Evolutionary conservation across 1,140 invertebrate genomes (phyloP).

Genomic region (Dermatophagoides farinae): DNA sequence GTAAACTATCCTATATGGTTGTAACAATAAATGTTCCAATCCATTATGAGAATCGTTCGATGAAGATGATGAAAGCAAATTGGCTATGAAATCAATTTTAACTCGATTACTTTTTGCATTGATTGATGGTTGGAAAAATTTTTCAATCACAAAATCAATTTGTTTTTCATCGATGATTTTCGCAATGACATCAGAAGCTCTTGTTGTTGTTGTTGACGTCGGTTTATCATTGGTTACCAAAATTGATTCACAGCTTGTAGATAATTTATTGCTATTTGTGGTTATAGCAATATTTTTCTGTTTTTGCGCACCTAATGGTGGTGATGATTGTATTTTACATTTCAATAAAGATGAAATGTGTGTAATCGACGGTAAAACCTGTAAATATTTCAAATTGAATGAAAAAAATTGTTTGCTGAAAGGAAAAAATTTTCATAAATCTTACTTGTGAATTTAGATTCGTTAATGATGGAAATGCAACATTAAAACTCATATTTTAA

Average conservation of each 20-base stretch:
- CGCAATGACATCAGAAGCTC: neutral
- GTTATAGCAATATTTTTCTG: too few relatives aligned
- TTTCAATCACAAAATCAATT: neutral
- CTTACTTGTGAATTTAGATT: neutral
- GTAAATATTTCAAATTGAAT: neutral
- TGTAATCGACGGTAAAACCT: neutral
- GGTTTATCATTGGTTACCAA: too few relatives aligned
- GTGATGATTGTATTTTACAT: neutral
- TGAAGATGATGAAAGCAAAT: neutral
- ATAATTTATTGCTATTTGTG: too few relatives aligned
- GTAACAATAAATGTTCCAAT: too few relatives aligned
- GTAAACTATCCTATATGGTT: neutral
- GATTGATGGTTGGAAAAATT: neutral
- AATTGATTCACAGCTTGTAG: too few relatives aligned
- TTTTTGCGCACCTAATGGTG: too few relatives aligned
- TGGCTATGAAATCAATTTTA: neutral
- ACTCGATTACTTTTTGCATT: neutral
- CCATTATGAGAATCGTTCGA: too few relatives aligned
- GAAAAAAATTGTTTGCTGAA: neutral
- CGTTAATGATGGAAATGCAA: neutral
- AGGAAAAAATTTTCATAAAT: neutral
- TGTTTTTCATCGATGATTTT: neutral
- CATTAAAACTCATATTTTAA: conserved; percentile 5
- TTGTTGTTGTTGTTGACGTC: neutral
- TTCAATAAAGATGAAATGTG: conserved; percentile 5